Evolutionary conservation across 2,888 invertebrate genomes (phyloP).

Genomic region (Oligia latruncula): DNA sequence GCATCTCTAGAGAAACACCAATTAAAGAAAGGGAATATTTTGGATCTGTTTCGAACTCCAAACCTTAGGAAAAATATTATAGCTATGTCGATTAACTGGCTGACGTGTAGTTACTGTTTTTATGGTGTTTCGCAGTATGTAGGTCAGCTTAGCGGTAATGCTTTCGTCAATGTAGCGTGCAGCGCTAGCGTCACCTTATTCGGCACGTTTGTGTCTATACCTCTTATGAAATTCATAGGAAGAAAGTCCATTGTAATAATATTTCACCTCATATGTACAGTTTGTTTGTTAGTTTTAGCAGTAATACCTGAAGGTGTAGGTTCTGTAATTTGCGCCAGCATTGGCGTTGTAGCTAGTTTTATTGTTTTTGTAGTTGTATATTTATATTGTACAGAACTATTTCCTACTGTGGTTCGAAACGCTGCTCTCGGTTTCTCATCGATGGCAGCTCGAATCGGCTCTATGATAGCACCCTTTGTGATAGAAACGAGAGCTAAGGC

Average conservation of each 20-base stretch:
- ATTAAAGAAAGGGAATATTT: slow-evolving; percentile 88
- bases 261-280: slow-evolving; percentile 91
- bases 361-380: slow-evolving; percentile 96
- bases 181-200: slow-evolving; percentile 92
- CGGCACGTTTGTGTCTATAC: slow-evolving; percentile 91
- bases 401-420: slow-evolving; percentile 96
- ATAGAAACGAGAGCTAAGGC: slow-evolving; percentile 89
- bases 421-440: slow-evolving; percentile 97
- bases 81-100: slow-evolving; percentile 94
- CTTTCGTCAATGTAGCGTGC: slow-evolving; percentile 95
- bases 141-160: slow-evolving; percentile 94
- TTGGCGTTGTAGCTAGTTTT: slow-evolving; percentile 95
- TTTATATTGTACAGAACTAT: slow-evolving; percentile 96
- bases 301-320: slow-evolving; percentile 83
- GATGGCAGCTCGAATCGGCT: slow-evolving; percentile 96
- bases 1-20: slow-evolving; percentile 76
- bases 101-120: slow-evolving; percentile 93
- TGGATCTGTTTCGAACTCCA: slow-evolving; percentile 93
- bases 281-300: slow-evolving; percentile 91
- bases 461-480: slow-evolving; percentile 95
- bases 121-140: slow-evolving; percentile 96
- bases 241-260: slow-evolving; percentile 91
- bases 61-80: slow-evolving; percentile 93
- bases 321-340: slow-evolving; percentile 91
- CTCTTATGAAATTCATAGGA: slow-evolving; percentile 91